Evolutionary conservation across 1,140 invertebrate species (phyloP).

Genomic region (Drosophila sucinea): DNA sequence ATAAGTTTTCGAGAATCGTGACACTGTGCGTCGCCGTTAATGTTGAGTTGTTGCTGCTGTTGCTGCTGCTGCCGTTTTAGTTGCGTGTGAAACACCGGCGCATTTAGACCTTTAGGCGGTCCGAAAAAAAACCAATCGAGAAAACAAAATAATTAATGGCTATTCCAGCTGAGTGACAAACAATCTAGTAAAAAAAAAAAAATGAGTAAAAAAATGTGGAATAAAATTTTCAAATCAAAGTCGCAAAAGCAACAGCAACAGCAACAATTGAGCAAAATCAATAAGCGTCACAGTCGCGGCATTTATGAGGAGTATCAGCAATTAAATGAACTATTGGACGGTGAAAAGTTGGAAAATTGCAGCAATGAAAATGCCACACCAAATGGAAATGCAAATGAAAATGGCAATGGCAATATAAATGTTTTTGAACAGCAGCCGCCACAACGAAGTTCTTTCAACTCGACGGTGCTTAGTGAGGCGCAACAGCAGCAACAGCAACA

Average conservation of each 20-base stretch:
- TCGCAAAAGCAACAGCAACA: conserved; percentile 61
- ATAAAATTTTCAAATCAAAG: conserved; percentile 81
- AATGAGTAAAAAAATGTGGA: conserved; percentile 82
- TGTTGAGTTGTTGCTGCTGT: conserved; percentile 18
- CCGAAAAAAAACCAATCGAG: neutral
- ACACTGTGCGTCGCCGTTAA: conserved; percentile 4
- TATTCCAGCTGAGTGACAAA: conserved; percentile 28
- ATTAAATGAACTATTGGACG: conserved; percentile 57
- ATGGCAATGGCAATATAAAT: conserved; percentile 51
- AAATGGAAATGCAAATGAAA: conserved; percentile 37
- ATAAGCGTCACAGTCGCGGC: conserved; percentile 74
- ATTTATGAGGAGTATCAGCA: conserved; percentile 80
- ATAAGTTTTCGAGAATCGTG: neutral
- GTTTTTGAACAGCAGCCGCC: conserved; percentile 68
- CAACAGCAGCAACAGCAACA: conserved; percentile 52
- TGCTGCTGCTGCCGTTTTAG: conserved; percentile 47
- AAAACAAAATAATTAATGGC: neutral
- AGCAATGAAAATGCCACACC: conserved; percentile 38
- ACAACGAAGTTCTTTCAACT: conserved; percentile 76
- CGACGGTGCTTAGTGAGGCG: conserved; percentile 62
- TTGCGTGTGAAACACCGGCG: conserved; percentile 55
- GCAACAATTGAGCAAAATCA: conserved; percentile 61
- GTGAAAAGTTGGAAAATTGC: conserved; percentile 41
- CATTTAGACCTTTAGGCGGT: conserved; percentile 45
- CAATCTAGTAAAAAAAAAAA: conserved; percentile 36